phyloP scores from a whole-genome alignment of 1,140 invertebrate genomes.

The Orius laevigatus region DNA sequence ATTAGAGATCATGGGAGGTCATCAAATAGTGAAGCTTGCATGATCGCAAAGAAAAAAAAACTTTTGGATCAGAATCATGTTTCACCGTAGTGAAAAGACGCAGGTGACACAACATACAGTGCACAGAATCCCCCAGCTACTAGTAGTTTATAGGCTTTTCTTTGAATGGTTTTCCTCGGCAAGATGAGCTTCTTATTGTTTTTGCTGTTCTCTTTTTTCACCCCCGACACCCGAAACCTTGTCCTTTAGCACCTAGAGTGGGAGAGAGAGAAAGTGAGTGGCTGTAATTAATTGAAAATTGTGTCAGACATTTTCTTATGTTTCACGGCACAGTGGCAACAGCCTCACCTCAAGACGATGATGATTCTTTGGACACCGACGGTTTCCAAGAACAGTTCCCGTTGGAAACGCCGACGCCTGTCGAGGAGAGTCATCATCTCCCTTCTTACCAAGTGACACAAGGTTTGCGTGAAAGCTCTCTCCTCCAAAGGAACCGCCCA shows the following conservation, averaged over 20 bases:
- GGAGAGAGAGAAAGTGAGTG: slow-evolving; percentile 13
- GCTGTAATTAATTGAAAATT: slow-evolving; percentile 9
- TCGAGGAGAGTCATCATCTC: not conserved
- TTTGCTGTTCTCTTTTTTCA: slow-evolving; percentile 13
- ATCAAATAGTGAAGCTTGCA: slow-evolving; percentile 5
- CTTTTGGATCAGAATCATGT: not conserved
- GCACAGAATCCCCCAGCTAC: slow-evolving; percentile 11
- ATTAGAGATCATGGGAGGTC: not conserved
- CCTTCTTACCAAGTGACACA: not conserved
- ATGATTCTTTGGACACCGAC: slow-evolving; percentile 34
- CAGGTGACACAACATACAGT: slow-evolving; percentile 11
- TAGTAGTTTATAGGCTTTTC: slow-evolving; percentile 13
- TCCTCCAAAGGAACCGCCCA: slow-evolving; percentile 1
- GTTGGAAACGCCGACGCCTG: slow-evolving; percentile 26
- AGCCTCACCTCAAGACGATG: slow-evolving; percentile 32
- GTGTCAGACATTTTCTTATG: slow-evolving; percentile 17
- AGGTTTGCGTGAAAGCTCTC: slow-evolving; percentile 11
- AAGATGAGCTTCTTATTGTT: slow-evolving; percentile 17
- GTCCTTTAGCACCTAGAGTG: slow-evolving; percentile 13
- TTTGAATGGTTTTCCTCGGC: slow-evolving; percentile 10
- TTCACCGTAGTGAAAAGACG: not conserved
- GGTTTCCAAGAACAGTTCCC: slow-evolving; percentile 31
- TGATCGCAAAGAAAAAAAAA: slow-evolving; percentile 5
- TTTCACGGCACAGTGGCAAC: slow-evolving; percentile 23
- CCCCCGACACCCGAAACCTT: slow-evolving; percentile 12